Conservation (phyloP, 2,888 invertebrate species). For the Tethea ocularis region DNA sequence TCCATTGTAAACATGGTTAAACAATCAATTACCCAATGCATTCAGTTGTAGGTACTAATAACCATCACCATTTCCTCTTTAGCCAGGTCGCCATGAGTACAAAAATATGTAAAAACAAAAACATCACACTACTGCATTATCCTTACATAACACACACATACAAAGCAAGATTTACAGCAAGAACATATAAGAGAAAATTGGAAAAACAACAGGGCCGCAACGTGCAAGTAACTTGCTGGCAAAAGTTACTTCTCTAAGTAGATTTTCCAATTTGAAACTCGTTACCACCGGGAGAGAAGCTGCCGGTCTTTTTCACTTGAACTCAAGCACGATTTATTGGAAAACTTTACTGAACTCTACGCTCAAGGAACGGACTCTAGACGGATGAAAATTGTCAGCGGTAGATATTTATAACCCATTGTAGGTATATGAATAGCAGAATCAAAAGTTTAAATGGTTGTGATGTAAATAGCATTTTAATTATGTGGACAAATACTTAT, state of each 20-base stretch:
- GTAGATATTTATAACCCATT: constrained; percentile 50
- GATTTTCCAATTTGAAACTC: constrained; percentile 77
- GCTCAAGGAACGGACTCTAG: constrained; percentile 11
- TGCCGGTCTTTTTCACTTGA: constrained; percentile 64
- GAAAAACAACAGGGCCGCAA: constrained; percentile 39
- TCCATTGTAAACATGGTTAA: too few species aligned
- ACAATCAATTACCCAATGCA: too few species aligned
- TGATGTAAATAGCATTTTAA: not conserved
- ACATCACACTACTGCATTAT: too few species aligned
- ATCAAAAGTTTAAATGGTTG: not conserved
- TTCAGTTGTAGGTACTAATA: too few species aligned
- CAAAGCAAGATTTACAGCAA: constrained; percentile 3
- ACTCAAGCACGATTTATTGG: constrained; percentile 64
- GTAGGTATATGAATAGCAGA: not conserved
- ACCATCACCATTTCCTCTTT: too few species aligned
- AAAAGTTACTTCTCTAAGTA: constrained; percentile 57
- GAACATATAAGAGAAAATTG: constrained; percentile 41
- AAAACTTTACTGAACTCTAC: constrained; percentile 44
- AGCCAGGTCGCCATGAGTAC: too few species aligned
- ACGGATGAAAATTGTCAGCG: constrained; percentile 62
- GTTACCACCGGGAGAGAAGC: constrained; percentile 46
- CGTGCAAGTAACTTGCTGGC: constrained; percentile 21
- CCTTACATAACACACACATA: not conserved
- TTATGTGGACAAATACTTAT: too few species aligned
- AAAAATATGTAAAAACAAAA: too few species aligned